Percentiles rank a stretch among this genome's conserved stretches.
Evolutionary conservation across 1,140 invertebrate genomes (phyloP).

Genomic region (Hermetia illucens): DNA sequence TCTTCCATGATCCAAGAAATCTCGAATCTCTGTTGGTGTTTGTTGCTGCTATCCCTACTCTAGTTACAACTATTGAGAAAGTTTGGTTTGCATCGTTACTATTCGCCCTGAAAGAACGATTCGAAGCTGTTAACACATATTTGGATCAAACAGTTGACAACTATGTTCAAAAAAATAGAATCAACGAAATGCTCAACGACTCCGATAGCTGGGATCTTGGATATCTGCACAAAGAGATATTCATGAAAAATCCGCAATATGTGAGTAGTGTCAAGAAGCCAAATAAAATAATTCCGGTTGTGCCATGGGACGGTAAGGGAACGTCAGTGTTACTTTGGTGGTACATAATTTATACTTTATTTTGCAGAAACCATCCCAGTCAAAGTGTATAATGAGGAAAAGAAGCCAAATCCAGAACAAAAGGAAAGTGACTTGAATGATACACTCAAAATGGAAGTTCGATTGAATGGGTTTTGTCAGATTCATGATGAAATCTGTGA

Average conservation of each 20-base stretch:
- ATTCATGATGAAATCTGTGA: conserved; percentile 29
- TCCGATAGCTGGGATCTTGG: not conserved
- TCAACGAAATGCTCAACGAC: too few relatives aligned
- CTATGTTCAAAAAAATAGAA: conserved; percentile 17
- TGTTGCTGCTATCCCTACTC: conserved; percentile 20
- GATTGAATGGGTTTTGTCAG: conserved; percentile 27
- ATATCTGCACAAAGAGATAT: conserved; percentile 7
- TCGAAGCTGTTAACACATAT: conserved; percentile 20
- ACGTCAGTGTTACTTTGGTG: not conserved
- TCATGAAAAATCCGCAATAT: not conserved
- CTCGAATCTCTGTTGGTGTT: conserved; percentile 15
- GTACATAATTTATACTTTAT: not conserved
- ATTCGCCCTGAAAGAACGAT: conserved; percentile 22
- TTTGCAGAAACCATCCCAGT: not conserved
- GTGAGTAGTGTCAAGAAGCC: not conserved
- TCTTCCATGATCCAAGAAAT: not conserved
- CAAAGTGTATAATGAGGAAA: not conserved
- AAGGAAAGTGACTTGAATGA: conserved; percentile 14
- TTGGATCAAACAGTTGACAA: conserved; percentile 17
- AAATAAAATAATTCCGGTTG: conserved; percentile 3
- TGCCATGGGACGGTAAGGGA: conserved; percentile 1
- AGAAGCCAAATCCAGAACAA: not conserved
- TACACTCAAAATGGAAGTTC: conserved; percentile 23
- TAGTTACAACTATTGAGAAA: conserved; percentile 25
- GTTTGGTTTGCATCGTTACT: conserved; percentile 26